Base-by-base conservation (phyloP, 1,140 invertebrate species). In the Cyphomyrmex costatus region DNA sequence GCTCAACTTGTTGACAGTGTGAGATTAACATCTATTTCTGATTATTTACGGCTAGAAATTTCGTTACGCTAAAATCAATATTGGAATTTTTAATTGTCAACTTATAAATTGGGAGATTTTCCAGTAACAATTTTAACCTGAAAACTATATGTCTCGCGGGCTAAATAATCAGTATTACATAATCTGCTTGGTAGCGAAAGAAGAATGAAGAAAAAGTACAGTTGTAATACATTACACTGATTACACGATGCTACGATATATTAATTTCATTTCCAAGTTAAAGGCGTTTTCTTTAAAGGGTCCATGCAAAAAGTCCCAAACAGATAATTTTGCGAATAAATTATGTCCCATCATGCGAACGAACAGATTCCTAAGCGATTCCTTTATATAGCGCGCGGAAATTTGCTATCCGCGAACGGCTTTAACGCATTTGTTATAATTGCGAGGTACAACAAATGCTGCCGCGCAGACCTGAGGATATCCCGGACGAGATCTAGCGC, bases 391-490 rank as follows among this genome's bases (percentile, higher is more conserved):
- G 1, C 36, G 76, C 27, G 33, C 56, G 56, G 24, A 46, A 16
- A 24, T 58, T 71, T 4, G 42, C 14, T 19, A 66, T 36, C n/a
- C 61, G 30, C n/a, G 19, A 56, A 79, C 12, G 12, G 14, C 16
- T 71, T 60, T 24, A 68, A 46, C 7, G 3, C 5, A 46, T 68
- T 68, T 46, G 24, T 49, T 68, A 24, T 21, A 33, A 60, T 33
- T 61, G 53, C 30, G 46, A 83, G 33, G 61, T 60, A 27, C 36
- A 36, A 12, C 53, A n/a, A n/a, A 24, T 79, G 14, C 49, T 30
- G 36, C 12, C 46, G n/a, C n/a, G n/a, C n/a, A 19, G 53, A 49
- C 36, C 42, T 73, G 51, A 73, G 27, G 30, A 82, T n/a, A n/a
- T 82, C 24, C n/a, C 21, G n/a, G n/a, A 12, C 63, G 30, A 36